phyloP scores from a whole-genome alignment of 2,888 invertebrate species.

The Trissonchulus latispiculum region DNA sequence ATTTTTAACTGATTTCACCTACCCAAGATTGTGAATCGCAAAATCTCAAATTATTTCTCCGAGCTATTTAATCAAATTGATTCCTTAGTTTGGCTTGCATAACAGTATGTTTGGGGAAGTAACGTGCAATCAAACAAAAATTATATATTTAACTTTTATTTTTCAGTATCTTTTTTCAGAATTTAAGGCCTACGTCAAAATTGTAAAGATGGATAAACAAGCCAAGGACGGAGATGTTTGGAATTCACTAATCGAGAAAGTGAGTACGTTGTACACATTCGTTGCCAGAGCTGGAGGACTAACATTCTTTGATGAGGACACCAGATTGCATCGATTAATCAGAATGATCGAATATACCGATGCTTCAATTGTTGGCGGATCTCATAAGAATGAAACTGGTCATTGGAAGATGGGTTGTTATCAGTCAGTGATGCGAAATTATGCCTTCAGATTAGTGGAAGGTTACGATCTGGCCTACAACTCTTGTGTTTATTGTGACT shows the following conservation, averaged over 20 bases:
- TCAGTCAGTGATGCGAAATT: conserved; percentile 9
- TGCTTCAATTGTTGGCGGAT: neutral
- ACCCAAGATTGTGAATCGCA: no score
- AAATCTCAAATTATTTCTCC: no score
- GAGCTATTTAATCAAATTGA: no score
- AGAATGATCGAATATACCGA: conserved; percentile 4
- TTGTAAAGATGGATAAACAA: no score
- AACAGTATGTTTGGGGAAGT: no score
- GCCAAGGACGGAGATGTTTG: neutral
- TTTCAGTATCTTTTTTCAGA: no score
- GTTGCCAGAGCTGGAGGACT: neutral
- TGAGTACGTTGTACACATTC: neutral
- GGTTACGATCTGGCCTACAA: conserved; percentile 18
- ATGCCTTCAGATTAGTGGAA: conserved; percentile 11
- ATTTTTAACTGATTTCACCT: no score
- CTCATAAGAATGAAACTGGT: conserved; percentile 6
- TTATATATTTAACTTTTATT: no score
- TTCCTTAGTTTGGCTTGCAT: no score
- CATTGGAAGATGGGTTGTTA: conserved; percentile 14
- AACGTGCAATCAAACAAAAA: no score
- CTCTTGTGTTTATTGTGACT: conserved; percentile 20
- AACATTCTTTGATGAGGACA: neutral
- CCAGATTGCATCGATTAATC: neutral
- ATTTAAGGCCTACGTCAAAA: no score
- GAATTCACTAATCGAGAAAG: neutral